Evolutionary conservation across 1,140 invertebrate species (phyloP).

Genomic region (Neuroterus valhalla): DNA sequence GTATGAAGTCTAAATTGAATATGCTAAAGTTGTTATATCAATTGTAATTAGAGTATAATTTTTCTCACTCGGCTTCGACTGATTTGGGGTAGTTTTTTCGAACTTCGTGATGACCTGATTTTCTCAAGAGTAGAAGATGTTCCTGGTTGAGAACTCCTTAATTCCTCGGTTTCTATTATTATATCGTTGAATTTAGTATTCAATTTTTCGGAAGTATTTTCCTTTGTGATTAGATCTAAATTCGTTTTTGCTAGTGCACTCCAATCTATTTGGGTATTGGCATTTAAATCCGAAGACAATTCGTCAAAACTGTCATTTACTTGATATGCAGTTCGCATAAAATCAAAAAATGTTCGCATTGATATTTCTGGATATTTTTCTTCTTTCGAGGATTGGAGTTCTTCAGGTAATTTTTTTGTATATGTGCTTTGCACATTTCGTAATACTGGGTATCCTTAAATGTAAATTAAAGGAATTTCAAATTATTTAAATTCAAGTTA

Average conservation of each 20-base stretch:
- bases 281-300: constrained; percentile 75
- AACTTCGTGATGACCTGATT: neutral
- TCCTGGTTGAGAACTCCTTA: neutral
- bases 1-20: too few relatives aligned
- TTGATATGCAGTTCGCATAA: constrained; percentile 83
- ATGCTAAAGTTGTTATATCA: too few relatives aligned
- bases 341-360: constrained; percentile 83
- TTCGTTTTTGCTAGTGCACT: constrained; percentile 75
- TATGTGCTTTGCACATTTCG: constrained; percentile 3
- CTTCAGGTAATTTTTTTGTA: constrained; percentile 41
- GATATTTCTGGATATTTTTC: constrained; percentile 76
- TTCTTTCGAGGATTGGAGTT: constrained; percentile 45
- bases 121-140: neutral
- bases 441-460: neutral
- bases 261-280: constrained; percentile 79
- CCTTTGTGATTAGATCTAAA: constrained; percentile 57
- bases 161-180: constrained; percentile 33
- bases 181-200: constrained; percentile 39
- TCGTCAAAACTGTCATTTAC: constrained; percentile 79
- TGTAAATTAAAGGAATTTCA: neutral
- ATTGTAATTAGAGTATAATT: neutral
- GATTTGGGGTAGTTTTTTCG: neutral
- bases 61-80: neutral
- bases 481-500: too few relatives aligned
- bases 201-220: constrained; percentile 6